phyloP scores from a whole-genome alignment of 2,113 vertebrate genomes.

The Corapipo altera region DNA sequence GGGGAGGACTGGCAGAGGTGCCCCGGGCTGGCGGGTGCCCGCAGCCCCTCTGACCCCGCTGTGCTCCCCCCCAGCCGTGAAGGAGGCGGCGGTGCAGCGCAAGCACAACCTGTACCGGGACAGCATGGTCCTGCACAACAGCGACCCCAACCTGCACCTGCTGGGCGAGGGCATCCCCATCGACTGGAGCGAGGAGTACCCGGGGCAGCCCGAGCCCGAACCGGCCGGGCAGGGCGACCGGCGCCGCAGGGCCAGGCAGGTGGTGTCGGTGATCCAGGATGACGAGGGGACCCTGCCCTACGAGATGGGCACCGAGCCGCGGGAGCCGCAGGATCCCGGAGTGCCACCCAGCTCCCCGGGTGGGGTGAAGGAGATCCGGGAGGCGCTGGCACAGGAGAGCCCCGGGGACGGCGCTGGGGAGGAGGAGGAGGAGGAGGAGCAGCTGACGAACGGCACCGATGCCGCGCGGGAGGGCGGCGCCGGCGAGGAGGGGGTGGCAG shows the following conservation, averaged over 20 bases:
- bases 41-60: background rate
- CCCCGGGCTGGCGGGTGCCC: fast-evolving
- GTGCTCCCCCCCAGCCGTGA: slow-evolving; percentile 80
- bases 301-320: slow-evolving; percentile 66
- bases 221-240: background rate
- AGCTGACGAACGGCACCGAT: slow-evolving; percentile 59
- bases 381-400: slow-evolving; percentile 74
- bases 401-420: background rate
- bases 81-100: slow-evolving; percentile 91
- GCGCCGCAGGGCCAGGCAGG: slow-evolving; percentile 82
- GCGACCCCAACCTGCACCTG: slow-evolving; percentile 91
- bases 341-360: slow-evolving; percentile 58
- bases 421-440: background rate
- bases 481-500: background rate
- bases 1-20: fast-evolving
- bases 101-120: slow-evolving; percentile 95
- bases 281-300: slow-evolving; percentile 76
- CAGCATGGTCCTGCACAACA: slow-evolving; percentile 91
- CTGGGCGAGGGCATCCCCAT: slow-evolving; percentile 79
- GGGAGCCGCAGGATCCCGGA: background rate
- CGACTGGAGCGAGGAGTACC: slow-evolving; percentile 83
- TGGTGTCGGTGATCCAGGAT: slow-evolving; percentile 91
- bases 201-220: slow-evolving; percentile 32
- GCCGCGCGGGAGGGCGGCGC: background rate
- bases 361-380: slow-evolving; percentile 74